Conservation (phyloP, 1,140 invertebrate genomes). For the Magallana angulata region DNA sequence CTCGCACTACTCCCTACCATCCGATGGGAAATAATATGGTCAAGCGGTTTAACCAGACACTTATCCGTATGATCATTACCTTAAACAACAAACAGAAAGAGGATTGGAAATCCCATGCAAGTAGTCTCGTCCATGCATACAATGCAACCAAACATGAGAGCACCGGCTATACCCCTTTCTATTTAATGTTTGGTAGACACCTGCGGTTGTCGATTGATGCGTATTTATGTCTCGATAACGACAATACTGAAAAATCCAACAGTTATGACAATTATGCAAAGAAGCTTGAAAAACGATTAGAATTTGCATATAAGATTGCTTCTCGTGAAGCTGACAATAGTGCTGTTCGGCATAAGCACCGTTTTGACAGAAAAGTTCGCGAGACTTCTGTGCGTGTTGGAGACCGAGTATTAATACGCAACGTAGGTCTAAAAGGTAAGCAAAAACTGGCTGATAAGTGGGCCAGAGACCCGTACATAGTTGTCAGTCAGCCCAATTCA, state of each 20-base stretch:
- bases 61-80: constrained; percentile 54
- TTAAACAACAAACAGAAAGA: constrained; percentile 41
- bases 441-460: constrained; percentile 52
- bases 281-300: constrained; percentile 20
- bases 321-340: constrained; percentile 8
- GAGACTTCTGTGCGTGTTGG: not conserved
- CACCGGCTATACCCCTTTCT: constrained; percentile 55
- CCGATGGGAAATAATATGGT: constrained; percentile 36
- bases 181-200: constrained; percentile 59
- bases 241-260: not conserved
- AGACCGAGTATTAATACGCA: constrained; percentile 46
- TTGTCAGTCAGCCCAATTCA: not conserved
- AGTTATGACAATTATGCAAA: not conserved
- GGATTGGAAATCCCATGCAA: constrained; percentile 21
- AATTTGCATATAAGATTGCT: constrained; percentile 45
- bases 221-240: constrained; percentile 23
- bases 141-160: constrained; percentile 56
- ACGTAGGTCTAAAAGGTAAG: constrained; percentile 25
- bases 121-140: constrained; percentile 58
- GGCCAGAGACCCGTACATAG: constrained; percentile 39
- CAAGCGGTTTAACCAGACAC: constrained; percentile 50
- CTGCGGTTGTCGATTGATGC: constrained; percentile 58
- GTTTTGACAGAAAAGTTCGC: constrained; percentile 9
- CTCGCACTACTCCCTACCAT: constrained; percentile 26
- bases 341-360: constrained; percentile 6